Evolutionary conservation across 2,888 invertebrate species (phyloP).

Genomic region (Noctuana brunneofusca): DNA sequence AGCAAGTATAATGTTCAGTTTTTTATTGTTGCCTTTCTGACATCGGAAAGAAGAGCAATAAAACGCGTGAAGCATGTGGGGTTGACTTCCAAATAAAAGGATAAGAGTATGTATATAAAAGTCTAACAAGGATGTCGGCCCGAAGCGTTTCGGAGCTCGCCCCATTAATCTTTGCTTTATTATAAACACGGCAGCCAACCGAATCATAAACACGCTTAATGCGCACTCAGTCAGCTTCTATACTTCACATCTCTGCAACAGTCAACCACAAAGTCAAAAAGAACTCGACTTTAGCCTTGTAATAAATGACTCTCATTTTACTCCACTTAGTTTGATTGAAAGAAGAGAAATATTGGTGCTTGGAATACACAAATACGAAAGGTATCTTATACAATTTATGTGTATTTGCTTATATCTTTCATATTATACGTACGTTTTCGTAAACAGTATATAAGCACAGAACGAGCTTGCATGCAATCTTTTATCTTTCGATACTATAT

Average conservation of each 20-base stretch:
- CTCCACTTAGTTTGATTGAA: conserved; percentile 29
- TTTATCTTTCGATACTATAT: background rate
- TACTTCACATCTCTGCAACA: conserved; percentile 41
- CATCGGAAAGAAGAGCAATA: conserved; percentile 59
- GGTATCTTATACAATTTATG: background rate
- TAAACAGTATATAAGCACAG: background rate
- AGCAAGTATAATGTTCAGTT: conserved; percentile 16
- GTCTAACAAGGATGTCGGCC: conserved; percentile 66
- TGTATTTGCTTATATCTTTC: background rate
- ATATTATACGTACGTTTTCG: background rate
- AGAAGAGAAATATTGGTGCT: conserved; percentile 10
- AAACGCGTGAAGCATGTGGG: conserved; percentile 63
- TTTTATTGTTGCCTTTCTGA: conserved; percentile 22
- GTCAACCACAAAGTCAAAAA: conserved; percentile 28
- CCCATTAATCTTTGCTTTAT: conserved; percentile 62
- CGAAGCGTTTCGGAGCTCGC: conserved; percentile 54
- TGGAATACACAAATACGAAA: conserved; percentile 8
- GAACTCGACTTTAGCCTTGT: conserved; percentile 9
- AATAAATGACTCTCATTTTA: conserved; percentile 28
- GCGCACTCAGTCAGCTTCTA: conserved; percentile 51
- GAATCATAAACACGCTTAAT: conserved; percentile 75
- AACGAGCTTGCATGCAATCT: background rate
- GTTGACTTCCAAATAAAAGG: conserved; percentile 66
- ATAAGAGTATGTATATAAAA: conserved; percentile 61
- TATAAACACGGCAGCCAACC: conserved; percentile 72